Base-by-base conservation (phyloP, 2,888 invertebrate genomes). In the Aricia artaxerxes region DNA sequence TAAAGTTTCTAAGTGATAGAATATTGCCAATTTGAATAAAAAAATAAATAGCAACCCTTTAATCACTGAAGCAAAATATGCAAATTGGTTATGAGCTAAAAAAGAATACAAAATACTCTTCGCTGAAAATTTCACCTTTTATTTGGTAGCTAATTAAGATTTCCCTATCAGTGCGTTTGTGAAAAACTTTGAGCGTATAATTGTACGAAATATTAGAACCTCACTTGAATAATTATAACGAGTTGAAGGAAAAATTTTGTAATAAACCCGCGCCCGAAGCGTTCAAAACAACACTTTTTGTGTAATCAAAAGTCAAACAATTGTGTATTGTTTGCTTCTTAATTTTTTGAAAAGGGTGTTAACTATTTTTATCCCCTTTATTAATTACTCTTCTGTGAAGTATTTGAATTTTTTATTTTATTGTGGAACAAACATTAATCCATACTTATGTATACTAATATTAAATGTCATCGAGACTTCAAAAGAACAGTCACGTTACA, bases 61-160 rank as follows among this genome's bases (percentile, higher is more conserved):
- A 85, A 85, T 85, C 85, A 85, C 83, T 81, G 82, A 83, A 83
- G 82, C 82, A 84, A 90, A 57, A 57, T 53, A 90, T 92, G 89
- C 89, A 91, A 92, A 91, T 90, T 84, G 86, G 85, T 89, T 87
- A 84, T 85, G 85, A 88, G 88, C 86, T 85, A 81, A 82, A 86
- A 87, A 88, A 86, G n/a, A 87, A 88, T 91, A 88, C 85, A 81
- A 81, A 82, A 82, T 85, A 83, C 80, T 81, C 82, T 84, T 83
- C 83, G 83, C 82, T 82, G 81, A 83, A 83, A 82, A 82, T 81
- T 83, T 79, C 86, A 87, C 86, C 80, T 82, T 89, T 92, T 91
- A 88, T 89, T 86, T 88, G 82, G 82, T 91, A 83, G 87, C 88
- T 90, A 90, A 92, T 92, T 92, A 91, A 89, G 90, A 89, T 89